Evolutionary conservation across 2,797 vertebrate species (phyloP).

Genomic region (Monodelphis domestica): DNA sequence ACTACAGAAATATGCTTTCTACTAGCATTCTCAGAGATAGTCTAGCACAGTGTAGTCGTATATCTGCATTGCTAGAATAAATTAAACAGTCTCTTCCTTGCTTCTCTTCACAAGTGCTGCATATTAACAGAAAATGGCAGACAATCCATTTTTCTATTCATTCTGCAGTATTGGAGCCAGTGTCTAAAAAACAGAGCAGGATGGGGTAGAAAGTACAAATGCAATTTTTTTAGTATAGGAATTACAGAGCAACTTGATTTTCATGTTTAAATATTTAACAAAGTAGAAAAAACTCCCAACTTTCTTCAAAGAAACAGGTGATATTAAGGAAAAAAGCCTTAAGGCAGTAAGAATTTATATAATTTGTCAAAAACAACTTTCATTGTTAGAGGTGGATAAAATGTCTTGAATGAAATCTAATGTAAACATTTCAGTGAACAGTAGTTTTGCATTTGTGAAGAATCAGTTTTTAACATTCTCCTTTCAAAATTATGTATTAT

Average conservation of each 20-base stretch:
- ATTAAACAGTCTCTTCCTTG: slow-evolving; percentile 89
- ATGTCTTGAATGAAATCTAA: not conserved
- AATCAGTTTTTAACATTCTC: not conserved
- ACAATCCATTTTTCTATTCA: slow-evolving; percentile 79
- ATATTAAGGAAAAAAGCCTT: not conserved
- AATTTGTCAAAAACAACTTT: not conserved
- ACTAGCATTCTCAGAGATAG: slow-evolving; percentile 56
- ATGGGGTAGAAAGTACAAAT: slow-evolving; percentile 49
- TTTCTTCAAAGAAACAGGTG: not conserved
- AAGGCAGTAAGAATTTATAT: not conserved
- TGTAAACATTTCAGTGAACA: not conserved
- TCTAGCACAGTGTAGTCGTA: slow-evolving; percentile 71
- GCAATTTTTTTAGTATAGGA: slow-evolving; percentile 3
- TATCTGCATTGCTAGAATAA: slow-evolving; percentile 87
- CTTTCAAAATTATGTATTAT: not conserved
- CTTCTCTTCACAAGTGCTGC: slow-evolving; percentile 81
- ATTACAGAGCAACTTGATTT: slow-evolving; percentile 46
- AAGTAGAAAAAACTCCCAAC: not conserved
- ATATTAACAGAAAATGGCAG: slow-evolving; percentile 78
- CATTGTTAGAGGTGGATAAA: slow-evolving; percentile 12
- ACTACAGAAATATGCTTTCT: slow-evolving; percentile 76
- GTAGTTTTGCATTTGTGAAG: not conserved
- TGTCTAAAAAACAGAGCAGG: slow-evolving; percentile 86
- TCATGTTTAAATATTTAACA: slow-evolving; percentile 35
- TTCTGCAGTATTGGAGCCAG: slow-evolving; percentile 91